Base-by-base conservation (phyloP, 2,888 invertebrate species). In the Cylindroiulus punctatus region DNA sequence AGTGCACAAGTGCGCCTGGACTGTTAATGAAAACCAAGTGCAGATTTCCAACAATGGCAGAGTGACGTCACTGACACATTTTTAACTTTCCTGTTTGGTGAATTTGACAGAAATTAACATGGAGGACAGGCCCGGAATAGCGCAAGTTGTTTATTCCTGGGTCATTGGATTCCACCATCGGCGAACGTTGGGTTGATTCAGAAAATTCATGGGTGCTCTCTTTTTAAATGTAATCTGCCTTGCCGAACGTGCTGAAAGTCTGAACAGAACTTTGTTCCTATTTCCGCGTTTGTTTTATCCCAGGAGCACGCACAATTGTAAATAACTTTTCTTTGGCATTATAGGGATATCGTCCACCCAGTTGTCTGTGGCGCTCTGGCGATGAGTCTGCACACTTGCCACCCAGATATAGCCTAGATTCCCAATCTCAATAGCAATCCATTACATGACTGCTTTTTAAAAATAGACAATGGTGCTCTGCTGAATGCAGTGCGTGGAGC, bases 251-350 rank as follows among this genome's bases (percentile, higher is more conserved):
- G 52, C 52, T 17, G 17, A 57, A 65, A 22, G 26, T 19, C 52
- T 47, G 52, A 19, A n/a, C 52, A 1, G 3, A 52, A 52, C 52
- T 52, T 52, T 17, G 52, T 52, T 52, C n/a, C 7, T 52, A n/a
- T 52, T 52, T 52, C 52, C 52, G n/a, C 52, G n/a, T 19, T 17
- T 52, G 19, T 8, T 52, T n/a, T 52, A 17, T 19, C 52, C 52
- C 52, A 52, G 52, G n/a, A 52, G 52, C 52, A 52, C 52, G 52
- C 52, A n/a, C 52, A n/a, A 52, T 52, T 52, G 52, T 52, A 52
- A 52, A 52, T 52, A 52, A 52, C 52, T 52, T 52, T 17, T 52
- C 3, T 36, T 36, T 52, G 52, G 52, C 52, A n/a, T 52, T 52
- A n/a, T 52, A n/a, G 52, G 7, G 7, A n/a, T 26, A 65, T 26